Base-by-base conservation (phyloP, 1,140 invertebrate species). In the Bombus waltoni region DNA sequence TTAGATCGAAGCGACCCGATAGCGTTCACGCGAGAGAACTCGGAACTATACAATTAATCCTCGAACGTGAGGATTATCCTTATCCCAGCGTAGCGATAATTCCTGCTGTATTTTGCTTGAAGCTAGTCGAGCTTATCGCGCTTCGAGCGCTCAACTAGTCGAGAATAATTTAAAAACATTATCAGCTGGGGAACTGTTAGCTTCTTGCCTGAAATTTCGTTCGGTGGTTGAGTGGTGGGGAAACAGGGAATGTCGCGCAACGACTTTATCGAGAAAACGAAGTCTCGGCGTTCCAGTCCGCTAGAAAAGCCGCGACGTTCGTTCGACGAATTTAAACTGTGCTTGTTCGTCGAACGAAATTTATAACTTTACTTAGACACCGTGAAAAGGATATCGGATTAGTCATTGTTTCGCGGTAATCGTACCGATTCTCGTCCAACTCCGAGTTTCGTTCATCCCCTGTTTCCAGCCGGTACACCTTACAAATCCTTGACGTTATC, bases 1-100 rank as follows among this genome's bases (percentile, higher is more conserved):
- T 74, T 70, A 85, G 86, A 85, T 87, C 82, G 47, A 68, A 87
- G 32, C 66, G 40, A 66, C 38, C 70, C 57, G 86, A 87, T 85
- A 87, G 59, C 82, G 70, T 87, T 87, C 86, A 87, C 82, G 86
- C 86, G 82, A 87, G 68, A 85, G 70, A 87, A 87, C 82, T 72
- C 85, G 59, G 68, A 73, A 83, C 81, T 87, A 73, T 87, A 83
- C 85, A 66, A 83, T 83, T 83, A 83, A 87, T 87, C 85, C 73
- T 83, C 66, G 59, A 83, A 87, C 85, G 74, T 62, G 81, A 84
- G 81, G 73, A 87, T 87, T 83, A 84, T 87, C 74, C 81, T 84
- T 87, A 87, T 83, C 81, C 73, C 68, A 44, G 32, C 66, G n/a
- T 35, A 40, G 68, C 71, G 68, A 77, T 83, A 83, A 83, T 83